Evolutionary conservation across 2,797 vertebrate genomes (phyloP).

Genomic region (Microctenopoma lineatum): DNA sequence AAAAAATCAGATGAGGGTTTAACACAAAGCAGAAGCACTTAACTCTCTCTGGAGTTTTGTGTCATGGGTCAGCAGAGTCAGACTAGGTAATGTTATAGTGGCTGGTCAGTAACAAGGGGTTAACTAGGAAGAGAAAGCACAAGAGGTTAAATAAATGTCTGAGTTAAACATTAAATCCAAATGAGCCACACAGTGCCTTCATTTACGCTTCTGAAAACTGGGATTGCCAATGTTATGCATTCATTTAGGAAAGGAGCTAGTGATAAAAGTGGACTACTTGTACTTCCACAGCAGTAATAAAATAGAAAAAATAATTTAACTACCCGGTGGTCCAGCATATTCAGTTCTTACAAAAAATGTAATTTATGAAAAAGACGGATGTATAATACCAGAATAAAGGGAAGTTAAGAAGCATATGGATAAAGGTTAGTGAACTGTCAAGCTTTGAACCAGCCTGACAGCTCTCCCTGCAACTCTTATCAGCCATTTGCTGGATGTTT

Average conservation of each 20-base stretch:
- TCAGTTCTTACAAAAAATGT: neutral
- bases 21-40: conserved; percentile 38
- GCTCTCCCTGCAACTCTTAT: conserved; percentile 29
- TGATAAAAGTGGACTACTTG: neutral
- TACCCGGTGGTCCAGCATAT: neutral
- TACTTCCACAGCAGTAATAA: conserved; percentile 6
- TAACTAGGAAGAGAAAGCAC: conserved; percentile 28
- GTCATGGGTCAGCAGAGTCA: conserved; percentile 5
- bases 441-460: conserved; percentile 22
- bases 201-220: conserved; percentile 7
- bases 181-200: conserved; percentile 12
- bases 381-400: conserved; percentile 5
- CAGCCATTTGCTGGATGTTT: conserved; percentile 45
- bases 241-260: conserved; percentile 4
- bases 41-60: conserved; percentile 15
- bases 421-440: conserved; percentile 14
- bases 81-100: conserved; percentile 4
- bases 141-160: conserved; percentile 70
- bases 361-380: neutral
- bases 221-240: conserved; percentile 9
- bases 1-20: conserved; percentile 41
- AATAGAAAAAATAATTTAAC: conserved; percentile 1
- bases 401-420: neutral
- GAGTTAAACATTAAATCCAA: conserved; percentile 77
- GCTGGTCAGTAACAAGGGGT: conserved; percentile 40